A percentile compares a stretch with the other conserved stretches of the same genome.
Evolutionary conservation across 2,113 vertebrate species (phyloP).

Genomic region (Varanus komodoensis): DNA sequence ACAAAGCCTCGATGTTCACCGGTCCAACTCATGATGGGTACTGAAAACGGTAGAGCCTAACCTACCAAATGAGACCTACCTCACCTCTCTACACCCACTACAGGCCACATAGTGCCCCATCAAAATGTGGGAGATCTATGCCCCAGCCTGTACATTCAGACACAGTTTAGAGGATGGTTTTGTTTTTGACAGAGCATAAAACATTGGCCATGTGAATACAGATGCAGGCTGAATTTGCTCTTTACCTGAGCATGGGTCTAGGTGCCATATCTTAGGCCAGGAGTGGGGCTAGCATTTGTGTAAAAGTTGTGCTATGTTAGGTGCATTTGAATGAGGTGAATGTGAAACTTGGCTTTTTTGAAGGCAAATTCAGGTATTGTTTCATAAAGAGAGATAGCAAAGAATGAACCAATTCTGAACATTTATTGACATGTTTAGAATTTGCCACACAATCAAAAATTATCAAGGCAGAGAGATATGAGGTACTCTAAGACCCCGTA

Average conservation of each 20-base stretch:
- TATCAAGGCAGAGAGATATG: neutral
- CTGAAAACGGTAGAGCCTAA: too few relatives aligned
- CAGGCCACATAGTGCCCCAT: too few relatives aligned
- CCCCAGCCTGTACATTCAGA: too few relatives aligned
- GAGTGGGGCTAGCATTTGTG: neutral
- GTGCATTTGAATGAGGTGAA: neutral
- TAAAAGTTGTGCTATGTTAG: neutral
- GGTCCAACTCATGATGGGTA: too few relatives aligned
- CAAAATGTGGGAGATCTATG: too few relatives aligned
- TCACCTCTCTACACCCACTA: too few relatives aligned
- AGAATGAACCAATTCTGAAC: neutral
- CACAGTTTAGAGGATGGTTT: slow-evolving; percentile 17
- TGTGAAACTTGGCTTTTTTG: neutral
- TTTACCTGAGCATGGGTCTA: slow-evolving; percentile 28
- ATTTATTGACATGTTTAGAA: neutral
- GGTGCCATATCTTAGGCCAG: slow-evolving; percentile 10
- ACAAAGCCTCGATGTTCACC: too few relatives aligned
- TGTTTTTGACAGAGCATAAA: slow-evolving; percentile 56
- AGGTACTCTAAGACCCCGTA: neutral
- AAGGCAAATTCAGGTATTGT: neutral
- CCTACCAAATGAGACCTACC: too few relatives aligned
- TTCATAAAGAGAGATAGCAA: neutral
- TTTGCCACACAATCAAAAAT: neutral
- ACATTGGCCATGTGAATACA: slow-evolving; percentile 56
- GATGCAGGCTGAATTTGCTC: slow-evolving; percentile 14